Conservation (phyloP, 2,113 vertebrate species). For the Cynopterus brachyotis region DNA sequence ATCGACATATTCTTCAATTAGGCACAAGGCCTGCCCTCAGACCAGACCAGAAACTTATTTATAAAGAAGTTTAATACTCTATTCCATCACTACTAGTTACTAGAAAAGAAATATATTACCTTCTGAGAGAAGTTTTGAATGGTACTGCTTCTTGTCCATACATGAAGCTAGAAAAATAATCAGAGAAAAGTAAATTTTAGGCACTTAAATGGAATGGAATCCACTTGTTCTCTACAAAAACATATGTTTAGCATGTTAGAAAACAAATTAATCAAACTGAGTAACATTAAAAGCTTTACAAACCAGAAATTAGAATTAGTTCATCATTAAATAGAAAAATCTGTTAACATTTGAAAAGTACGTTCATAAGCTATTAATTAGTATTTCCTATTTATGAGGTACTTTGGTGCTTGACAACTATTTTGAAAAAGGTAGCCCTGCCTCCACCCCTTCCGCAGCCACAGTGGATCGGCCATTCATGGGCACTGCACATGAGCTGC, state of each 20-base stretch:
- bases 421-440: background rate
- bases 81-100: background rate
- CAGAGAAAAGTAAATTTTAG: background rate
- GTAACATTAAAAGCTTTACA: background rate
- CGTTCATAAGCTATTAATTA: background rate
- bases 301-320: background rate
- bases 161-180: slow-evolving; percentile 48
- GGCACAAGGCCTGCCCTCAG: background rate
- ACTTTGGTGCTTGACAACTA: background rate
- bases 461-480: background rate
- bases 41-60: background rate
- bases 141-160: fast-evolving
- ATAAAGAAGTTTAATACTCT: background rate
- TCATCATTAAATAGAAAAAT: background rate
- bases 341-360: background rate
- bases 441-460: background rate
- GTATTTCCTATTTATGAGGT: background rate
- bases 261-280: background rate
- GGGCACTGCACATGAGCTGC: background rate
- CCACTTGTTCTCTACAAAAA: background rate
- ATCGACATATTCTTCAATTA: background rate
- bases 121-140: fast-evolving
- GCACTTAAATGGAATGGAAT: background rate
- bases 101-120: background rate
- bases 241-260: background rate